A percentile compares a stretch with the other conserved stretches of the same genome.
phyloP scores from a whole-genome alignment of 2,797 vertebrate species.

The Darevskia nairensis region DNA sequence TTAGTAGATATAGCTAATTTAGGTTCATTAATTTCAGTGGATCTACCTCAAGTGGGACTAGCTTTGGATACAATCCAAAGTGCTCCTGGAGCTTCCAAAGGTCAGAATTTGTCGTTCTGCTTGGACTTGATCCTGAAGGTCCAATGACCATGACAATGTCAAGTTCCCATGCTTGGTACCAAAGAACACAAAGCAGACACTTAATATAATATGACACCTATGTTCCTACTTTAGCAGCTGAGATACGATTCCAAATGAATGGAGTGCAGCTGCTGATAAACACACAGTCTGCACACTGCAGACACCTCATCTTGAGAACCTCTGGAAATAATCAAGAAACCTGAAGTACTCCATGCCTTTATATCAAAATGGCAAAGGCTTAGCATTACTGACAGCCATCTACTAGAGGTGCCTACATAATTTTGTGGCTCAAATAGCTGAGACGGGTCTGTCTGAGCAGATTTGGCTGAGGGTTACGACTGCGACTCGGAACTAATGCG shows the following conservation, averaged over 20 bases:
- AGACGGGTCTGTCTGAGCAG: background rate
- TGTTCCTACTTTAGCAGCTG: background rate
- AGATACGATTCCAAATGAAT: slow-evolving; percentile 3
- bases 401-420: background rate
- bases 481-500: background rate
- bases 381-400: background rate
- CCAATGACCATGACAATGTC: background rate
- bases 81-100: background rate
- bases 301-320: slow-evolving; percentile 18
- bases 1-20: no score
- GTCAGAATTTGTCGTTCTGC: background rate
- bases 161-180: background rate
- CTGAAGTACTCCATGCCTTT: slow-evolving; percentile 19
- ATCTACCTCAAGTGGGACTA: no score
- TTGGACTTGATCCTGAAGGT: background rate
- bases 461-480: background rate
- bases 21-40: no score
- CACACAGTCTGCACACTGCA: background rate
- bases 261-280: slow-evolving; percentile 4
- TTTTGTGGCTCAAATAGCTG: background rate
- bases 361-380: background rate
- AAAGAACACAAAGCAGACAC: background rate
- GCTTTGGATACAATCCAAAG: no score
- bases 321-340: slow-evolving; percentile 34
- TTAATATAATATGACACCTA: background rate